phyloP scores from a whole-genome alignment of 2,113 vertebrate genomes.

The Larimichthys polyactis region DNA sequence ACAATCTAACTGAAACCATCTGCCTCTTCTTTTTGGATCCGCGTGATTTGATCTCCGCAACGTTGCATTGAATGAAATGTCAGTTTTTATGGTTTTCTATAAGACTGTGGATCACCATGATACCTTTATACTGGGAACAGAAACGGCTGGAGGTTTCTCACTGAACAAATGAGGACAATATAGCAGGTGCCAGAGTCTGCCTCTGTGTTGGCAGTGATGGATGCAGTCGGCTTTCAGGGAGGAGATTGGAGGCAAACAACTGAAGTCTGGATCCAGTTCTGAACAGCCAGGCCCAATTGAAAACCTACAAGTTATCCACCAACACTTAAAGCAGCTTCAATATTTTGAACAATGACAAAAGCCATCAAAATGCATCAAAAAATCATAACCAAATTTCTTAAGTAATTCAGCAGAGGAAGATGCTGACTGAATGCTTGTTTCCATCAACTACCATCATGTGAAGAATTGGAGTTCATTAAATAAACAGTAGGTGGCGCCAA shows the following conservation, averaged over 20 bases:
- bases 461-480: no score
- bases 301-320: neutral
- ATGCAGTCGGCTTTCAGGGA: slow-evolving; percentile 15
- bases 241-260: neutral
- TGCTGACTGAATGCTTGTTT: no score
- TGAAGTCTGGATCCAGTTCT: neutral
- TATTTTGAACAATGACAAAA: no score
- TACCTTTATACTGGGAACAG: fast-evolving
- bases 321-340: neutral
- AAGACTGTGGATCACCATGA: no score
- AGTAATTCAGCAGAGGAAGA: no score
- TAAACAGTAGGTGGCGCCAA: no score
- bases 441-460: no score
- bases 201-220: slow-evolving; percentile 25
- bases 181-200: neutral
- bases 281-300: neutral
- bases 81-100: no score
- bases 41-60: neutral
- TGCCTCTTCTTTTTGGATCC: neutral
- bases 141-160: neutral
- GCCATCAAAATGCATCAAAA: no score
- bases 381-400: no score
- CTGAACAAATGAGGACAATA: neutral
- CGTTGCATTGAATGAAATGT: neutral
- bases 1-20: neutral